These are phyloP conservation scores for Perca schrenkii DNA, from an alignment of 2,113 vertebrate species.

Conservation along the genomic window DNA sequence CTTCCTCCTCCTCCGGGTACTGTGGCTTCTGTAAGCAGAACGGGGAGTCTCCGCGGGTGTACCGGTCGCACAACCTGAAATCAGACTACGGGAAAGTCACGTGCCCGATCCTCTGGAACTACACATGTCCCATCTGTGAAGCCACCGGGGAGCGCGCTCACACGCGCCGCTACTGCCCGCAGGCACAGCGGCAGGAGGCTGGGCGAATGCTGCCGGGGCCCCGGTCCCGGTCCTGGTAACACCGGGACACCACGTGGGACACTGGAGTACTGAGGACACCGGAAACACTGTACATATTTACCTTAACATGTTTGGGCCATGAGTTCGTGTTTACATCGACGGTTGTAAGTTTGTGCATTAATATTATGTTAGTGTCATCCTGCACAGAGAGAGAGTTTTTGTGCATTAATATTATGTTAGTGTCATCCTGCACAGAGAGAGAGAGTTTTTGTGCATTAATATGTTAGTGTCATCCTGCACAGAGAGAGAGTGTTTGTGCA, in stretches of 20 bases:
- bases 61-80: conserved; percentile 86
- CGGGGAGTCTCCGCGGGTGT: conserved; percentile 83
- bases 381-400: too few species aligned
- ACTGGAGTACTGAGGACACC: not conserved
- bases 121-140: conserved; percentile 86
- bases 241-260: not conserved
- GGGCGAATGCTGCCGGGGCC: not conserved
- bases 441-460: too few species aligned
- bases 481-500: too few species aligned
- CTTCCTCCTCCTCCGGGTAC: not conserved
- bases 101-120: conserved; percentile 88
- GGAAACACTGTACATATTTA: conserved; percentile 22
- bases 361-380: too few species aligned
- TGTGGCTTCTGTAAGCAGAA: conserved; percentile 89
- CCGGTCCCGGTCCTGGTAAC: conserved; percentile 12
- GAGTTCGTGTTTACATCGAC: conserved; percentile 33
- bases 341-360: conserved; percentile 8
- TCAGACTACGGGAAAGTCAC: conserved; percentile 77
- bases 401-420: too few species aligned
- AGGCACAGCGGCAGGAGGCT: not conserved
- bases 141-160: conserved; percentile 87
- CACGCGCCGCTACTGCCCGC: conserved; percentile 88
- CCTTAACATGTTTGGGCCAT: not conserved
- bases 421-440: too few species aligned
- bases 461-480: too few species aligned